These are phyloP conservation scores for Tiphia femorata DNA, from an alignment of 2,888 invertebrate genomes.

Conservation along the genomic window DNA sequence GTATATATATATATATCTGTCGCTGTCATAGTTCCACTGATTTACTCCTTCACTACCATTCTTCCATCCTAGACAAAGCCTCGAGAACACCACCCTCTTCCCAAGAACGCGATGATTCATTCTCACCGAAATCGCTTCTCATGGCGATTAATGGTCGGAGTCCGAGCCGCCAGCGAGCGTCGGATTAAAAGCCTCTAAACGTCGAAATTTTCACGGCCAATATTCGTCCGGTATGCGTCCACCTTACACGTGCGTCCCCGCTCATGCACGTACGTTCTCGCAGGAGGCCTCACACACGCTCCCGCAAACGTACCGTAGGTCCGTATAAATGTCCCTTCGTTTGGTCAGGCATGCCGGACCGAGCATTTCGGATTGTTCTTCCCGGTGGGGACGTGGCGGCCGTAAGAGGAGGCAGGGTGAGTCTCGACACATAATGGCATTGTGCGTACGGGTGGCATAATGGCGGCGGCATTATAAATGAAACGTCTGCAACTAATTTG, in stretches of 20 bases:
- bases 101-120: conserved; percentile 45
- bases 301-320: too few species aligned
- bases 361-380: conserved; percentile 34
- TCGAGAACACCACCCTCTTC: too few species aligned
- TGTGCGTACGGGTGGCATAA: conserved; percentile 51
- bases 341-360: conserved; percentile 24
- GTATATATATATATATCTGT: too few species aligned
- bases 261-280: neutral
- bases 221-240: conserved; percentile 30
- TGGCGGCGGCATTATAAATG: conserved; percentile 62
- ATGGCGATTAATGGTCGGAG: conserved; percentile 45
- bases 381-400: conserved; percentile 19
- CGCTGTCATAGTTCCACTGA: too few species aligned
- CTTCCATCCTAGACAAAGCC: too few species aligned
- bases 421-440: conserved; percentile 53
- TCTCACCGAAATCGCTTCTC: conserved; percentile 49
- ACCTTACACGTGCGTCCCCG: neutral
- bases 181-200: conserved; percentile 49
- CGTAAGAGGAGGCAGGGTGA: conserved; percentile 25
- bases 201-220: conserved; percentile 59
- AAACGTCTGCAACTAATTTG: conserved; percentile 65
- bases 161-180: conserved; percentile 37
- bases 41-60: too few species aligned
- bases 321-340: too few species aligned
- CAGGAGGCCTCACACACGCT: too few species aligned